Conservation (phyloP, 1,140 invertebrate species). For the Caenorhabditis inopinata region DNA sequence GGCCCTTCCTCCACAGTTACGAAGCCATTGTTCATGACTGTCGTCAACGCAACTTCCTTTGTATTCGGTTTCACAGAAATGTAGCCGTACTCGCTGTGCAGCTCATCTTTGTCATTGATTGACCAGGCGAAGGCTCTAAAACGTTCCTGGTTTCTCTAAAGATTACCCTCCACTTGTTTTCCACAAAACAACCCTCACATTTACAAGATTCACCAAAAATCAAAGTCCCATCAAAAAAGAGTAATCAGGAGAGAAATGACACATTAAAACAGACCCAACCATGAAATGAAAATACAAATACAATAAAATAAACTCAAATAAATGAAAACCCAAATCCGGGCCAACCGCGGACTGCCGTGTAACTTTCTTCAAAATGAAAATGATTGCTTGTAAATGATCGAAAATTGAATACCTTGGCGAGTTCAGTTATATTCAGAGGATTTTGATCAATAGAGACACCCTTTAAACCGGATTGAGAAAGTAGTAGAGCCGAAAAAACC, state of each 20-base stretch:
- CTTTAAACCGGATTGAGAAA: too few relatives aligned
- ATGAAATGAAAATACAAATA: background rate
- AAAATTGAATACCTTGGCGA: too few relatives aligned
- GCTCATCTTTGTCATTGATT: slow-evolving; percentile 63
- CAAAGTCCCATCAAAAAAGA: too few relatives aligned
- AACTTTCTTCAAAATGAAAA: too few relatives aligned
- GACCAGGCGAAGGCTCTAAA: slow-evolving; percentile 65
- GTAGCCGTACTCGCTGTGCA: slow-evolving; percentile 64
- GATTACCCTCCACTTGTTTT: background rate
- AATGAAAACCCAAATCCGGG: too few relatives aligned
- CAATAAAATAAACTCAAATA: background rate
- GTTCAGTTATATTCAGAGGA: too few relatives aligned
- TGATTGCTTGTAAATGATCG: too few relatives aligned
- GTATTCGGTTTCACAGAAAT: slow-evolving; percentile 60
- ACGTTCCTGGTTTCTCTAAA: background rate
- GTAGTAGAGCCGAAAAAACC: too few relatives aligned
- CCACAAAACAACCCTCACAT: background rate
- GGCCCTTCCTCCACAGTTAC: slow-evolving; percentile 64
- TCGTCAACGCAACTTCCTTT: slow-evolving; percentile 57
- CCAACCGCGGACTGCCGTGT: too few relatives aligned
- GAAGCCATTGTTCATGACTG: slow-evolving; percentile 66
- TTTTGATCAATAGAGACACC: too few relatives aligned
- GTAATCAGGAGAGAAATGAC: too few relatives aligned
- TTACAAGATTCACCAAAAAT: background rate
- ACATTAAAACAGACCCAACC: too few relatives aligned